Evolutionary conservation across 2,797 vertebrate genomes (phyloP), one percentile per base, ranked within the genome.

Genomic region (Macropus fuliginosus): DNA sequence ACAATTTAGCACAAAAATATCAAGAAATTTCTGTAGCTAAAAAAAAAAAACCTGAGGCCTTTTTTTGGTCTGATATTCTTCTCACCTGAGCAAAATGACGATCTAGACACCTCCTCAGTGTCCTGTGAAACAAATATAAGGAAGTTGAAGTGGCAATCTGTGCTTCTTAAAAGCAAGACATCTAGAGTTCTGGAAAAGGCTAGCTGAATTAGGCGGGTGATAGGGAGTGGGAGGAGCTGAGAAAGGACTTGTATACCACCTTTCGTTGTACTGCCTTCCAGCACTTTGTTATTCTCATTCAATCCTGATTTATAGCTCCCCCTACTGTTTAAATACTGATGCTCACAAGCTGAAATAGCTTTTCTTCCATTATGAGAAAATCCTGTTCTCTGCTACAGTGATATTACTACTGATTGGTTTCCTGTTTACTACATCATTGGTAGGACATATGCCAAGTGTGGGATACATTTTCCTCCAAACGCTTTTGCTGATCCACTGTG

Each of bases 321-420:
- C 55, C 97, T 98, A 93, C 93, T 94, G 98, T 97, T 95, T 92
- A 95, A 93, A 96, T 29, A 54, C 16, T 87, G 74, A 46, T 96
- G 94, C 59, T 96, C n/a, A 46, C 91, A 87, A 87, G 1, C 91
- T 91, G 1, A 57, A 93, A 55, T 92, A 31, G 54, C 94, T 74
- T 90, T 31, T n/a, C 59, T 34, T 54, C 24, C 40, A 89, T 13
- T 94, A 89, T 54, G 94, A 13, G 40, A 59, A 95, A 94, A 54
- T 74, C 10, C 16, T 91, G 12, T 74, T 28, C 93, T 94, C 94
- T 96, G 55, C 92, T 52, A 92, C 66, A 94, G 0, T 81, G 8
- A 92, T n/a, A 13, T 96, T 91, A 93, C 50, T 94, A 18, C 55
- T 54, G 21, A 95, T n/a, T 87, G 40, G 40, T 87, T 87, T 87